Base-by-base conservation (phyloP, 35 echinoderm and acorn worm species). In the Chiridota heheva region DNA sequence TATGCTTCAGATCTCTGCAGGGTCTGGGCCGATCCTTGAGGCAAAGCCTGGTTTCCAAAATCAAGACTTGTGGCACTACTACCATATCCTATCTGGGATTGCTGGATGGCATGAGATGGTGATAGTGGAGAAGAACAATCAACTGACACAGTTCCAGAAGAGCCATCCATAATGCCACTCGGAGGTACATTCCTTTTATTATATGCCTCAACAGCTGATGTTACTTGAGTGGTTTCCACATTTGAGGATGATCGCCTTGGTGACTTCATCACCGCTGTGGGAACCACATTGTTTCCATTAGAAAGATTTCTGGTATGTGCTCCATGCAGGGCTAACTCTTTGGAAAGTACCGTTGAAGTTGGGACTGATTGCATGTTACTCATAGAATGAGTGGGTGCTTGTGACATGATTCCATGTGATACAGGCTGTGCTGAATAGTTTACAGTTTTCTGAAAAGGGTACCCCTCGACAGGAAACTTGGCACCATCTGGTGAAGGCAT, bases 1-100 rank as follows among this genome's bases (percentile, higher is more conserved):
- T 78, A 38, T 78, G 75, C 36, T 78, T 78, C 1, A 57, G 75
- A 38, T 78, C 75, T 42, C 75, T 42, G 51, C 41, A 78, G 38
- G 28, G 75, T 78, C 75, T 78, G 75, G 47, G 51, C 42, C 2
- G 34, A 24, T 13, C 53, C 75, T 60, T 78, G 51, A 42, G 25
- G 34, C 4, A 25, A 26, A 16, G 17, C 69, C 30, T 28, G 17
- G 20, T 30, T 13, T 27, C 43, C 7, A 31, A 24, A 0, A 60
- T 60, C 58, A 1, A 28, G 58, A n/a, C n/a, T 26, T 74, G 40
- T 30, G 41, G 3, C 12, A 46, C n/a, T 4, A 46, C 20, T 3
- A 44, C 30, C 28, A 42, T 74, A 42, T 30, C 20, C 40, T 74
- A n/a, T n/a, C n/a, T n/a, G n/a, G n/a, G n/a, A n/a, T n/a, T n/a